Conservation (phyloP, 2,888 invertebrate species). For the Ophion ventricosus region DNA sequence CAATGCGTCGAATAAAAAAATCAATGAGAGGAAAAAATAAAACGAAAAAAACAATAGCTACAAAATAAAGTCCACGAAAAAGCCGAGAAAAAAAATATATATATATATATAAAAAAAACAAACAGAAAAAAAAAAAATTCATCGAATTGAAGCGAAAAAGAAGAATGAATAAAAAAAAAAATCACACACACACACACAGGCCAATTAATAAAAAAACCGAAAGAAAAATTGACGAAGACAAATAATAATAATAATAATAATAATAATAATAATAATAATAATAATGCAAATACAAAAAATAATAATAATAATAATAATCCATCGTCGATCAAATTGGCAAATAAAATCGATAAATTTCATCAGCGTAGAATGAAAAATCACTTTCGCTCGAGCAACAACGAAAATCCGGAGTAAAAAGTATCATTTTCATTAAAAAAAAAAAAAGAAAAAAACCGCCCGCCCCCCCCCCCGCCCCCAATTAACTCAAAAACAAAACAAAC, state of each 20-base stretch:
- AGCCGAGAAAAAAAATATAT: neutral
- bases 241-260: too few relatives aligned
- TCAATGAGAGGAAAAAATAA: constrained; percentile 10
- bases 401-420: neutral
- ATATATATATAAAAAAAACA: constrained; percentile 1
- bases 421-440: neutral
- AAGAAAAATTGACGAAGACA: too few relatives aligned
- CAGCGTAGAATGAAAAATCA: neutral
- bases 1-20: neutral
- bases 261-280: too few relatives aligned
- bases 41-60: constrained; percentile 17
- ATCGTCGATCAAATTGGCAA: too few relatives aligned
- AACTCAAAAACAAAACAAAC: too few relatives aligned
- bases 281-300: too few relatives aligned
- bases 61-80: neutral
- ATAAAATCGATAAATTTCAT: neutral
- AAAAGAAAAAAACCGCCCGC: neutral
- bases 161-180: neutral
- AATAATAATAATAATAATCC: too few relatives aligned
- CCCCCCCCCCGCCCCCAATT: too few relatives aligned
- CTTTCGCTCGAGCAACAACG: neutral
- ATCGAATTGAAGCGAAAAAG: neutral
- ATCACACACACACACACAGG: neutral
- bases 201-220: neutral
- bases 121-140: neutral